phyloP scores from a whole-genome alignment of 2,113 vertebrate genomes.

The Enhydra lutris region DNA sequence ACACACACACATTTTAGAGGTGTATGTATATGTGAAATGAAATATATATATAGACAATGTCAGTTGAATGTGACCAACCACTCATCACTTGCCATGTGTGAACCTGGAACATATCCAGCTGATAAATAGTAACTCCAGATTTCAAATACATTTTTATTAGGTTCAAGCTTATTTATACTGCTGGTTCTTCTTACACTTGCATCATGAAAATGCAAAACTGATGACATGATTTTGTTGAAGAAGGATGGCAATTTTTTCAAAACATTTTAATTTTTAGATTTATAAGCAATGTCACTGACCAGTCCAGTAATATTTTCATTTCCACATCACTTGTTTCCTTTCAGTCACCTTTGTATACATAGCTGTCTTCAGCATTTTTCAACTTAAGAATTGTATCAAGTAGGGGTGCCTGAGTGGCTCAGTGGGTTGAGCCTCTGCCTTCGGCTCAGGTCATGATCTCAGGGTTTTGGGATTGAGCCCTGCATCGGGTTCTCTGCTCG shows the following conservation, averaged over 20 bases:
- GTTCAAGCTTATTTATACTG: background rate
- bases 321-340: constrained; percentile 4
- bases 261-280: constrained; percentile 23
- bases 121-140: constrained; percentile 3
- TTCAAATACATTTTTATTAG: background rate
- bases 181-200: background rate
- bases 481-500: no score
- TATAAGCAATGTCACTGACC: background rate
- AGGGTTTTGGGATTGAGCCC: no score
- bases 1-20: background rate
- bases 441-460: no score
- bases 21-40: background rate
- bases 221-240: background rate
- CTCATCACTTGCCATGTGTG: background rate
- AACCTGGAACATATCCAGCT: background rate
- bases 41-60: background rate
- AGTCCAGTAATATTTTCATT: background rate
- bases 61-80: background rate
- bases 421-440: no score
- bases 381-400: background rate
- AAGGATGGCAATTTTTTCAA: background rate
- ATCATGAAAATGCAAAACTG: background rate
- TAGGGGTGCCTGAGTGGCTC: background rate
- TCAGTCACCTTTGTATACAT: background rate
- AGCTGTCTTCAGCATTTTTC: background rate